These are phyloP conservation scores for Heterodera carotae DNA, from an alignment of 1,140 invertebrate species.

Conservation along the genomic window DNA sequence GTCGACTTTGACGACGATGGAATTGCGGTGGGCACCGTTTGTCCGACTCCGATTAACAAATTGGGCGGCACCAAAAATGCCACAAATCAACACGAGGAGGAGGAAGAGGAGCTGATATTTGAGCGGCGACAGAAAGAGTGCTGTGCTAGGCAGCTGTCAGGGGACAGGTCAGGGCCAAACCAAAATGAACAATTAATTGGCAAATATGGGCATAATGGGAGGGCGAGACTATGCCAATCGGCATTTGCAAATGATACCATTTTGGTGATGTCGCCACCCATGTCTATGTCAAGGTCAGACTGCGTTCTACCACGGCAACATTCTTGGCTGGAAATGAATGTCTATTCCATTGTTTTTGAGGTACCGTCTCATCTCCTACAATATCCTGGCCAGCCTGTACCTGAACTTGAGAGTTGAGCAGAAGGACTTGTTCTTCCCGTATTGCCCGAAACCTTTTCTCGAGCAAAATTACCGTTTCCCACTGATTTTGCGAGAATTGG, in stretches of 20 bases:
- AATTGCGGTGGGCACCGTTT: slow-evolving; percentile 9
- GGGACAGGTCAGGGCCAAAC: slow-evolving; percentile 10
- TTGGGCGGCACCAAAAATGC: slow-evolving; percentile 3
- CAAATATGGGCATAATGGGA: not conserved
- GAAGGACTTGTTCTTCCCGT: slow-evolving; percentile 33
- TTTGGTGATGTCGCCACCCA: too few species aligned
- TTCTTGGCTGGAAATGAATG: too few species aligned
- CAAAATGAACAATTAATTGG: not conserved
- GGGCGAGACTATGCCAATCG: too few species aligned
- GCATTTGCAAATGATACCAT: too few species aligned
- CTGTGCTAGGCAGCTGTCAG: not conserved
- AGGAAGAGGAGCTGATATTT: slow-evolving; percentile 26
- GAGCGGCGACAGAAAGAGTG: slow-evolving; percentile 20
- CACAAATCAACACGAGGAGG: not conserved
- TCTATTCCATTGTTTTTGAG: not conserved
- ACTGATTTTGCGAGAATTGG: slow-evolving; percentile 30
- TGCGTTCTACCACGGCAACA: too few species aligned
- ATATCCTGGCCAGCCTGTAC: slow-evolving; percentile 36
- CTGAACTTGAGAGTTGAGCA: slow-evolving; percentile 22
- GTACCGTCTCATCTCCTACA: slow-evolving; percentile 20
- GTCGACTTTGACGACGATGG: slow-evolving; percentile 23
- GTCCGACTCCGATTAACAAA: not conserved
- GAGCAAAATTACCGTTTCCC: slow-evolving; percentile 30
- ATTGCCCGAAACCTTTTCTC: slow-evolving; percentile 36
- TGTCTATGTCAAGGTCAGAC: too few species aligned